phyloP scores from a whole-genome alignment of 64 coral and sea anemone species.

The Stichodactyla helianthus region DNA sequence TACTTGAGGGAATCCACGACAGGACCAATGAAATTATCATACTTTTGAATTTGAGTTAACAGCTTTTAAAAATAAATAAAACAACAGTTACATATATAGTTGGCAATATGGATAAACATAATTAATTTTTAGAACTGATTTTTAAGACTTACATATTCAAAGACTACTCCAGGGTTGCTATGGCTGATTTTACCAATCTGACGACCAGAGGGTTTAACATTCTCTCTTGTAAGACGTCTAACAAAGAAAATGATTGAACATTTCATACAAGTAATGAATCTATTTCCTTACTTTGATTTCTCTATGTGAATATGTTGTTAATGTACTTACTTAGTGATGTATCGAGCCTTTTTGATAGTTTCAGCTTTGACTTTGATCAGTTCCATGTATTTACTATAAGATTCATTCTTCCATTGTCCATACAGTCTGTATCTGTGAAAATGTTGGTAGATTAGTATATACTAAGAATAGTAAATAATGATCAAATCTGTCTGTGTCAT shows the following conservation, averaged over 20 bases:
- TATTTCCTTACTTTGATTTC: neutral
- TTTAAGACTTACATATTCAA: slow-evolving; percentile 95
- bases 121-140: neutral
- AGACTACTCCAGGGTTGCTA: slow-evolving; percentile 97
- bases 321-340: slow-evolving; percentile 92
- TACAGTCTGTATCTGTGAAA: slow-evolving; percentile 75
- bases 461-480: no score
- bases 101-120: neutral
- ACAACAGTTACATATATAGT: neutral
- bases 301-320: neutral
- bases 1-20: slow-evolving; percentile 98
- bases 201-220: slow-evolving; percentile 96
- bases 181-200: slow-evolving; percentile 99
- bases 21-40: slow-evolving; percentile 98
- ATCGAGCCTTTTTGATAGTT: slow-evolving; percentile 97
- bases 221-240: slow-evolving; percentile 93
- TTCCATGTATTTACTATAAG: slow-evolving; percentile 65
- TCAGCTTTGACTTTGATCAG: slow-evolving; percentile 83
- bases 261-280: no score
- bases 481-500: no score
- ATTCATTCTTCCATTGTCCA: slow-evolving; percentile 98
- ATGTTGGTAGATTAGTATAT: no score
- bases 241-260: neutral
- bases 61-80: slow-evolving; percentile 50
- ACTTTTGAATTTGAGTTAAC: slow-evolving; percentile 96